phyloP scores from a whole-genome alignment of 2,113 vertebrate species.

The Alethe castanea region DNA sequence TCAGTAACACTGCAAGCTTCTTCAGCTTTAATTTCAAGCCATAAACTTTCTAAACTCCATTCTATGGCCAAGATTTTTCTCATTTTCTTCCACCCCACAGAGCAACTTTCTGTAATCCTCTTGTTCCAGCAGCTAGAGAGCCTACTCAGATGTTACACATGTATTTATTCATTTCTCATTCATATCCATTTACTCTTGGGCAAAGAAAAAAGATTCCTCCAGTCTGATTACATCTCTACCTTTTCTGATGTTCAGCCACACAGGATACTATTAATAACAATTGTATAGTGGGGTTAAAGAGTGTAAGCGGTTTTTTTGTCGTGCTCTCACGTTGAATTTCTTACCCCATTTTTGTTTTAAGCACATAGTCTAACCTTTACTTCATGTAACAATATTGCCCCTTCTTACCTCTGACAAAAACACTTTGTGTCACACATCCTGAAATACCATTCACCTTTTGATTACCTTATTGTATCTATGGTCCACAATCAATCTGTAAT shows the following conservation, averaged over 20 bases:
- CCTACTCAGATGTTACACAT: not conserved
- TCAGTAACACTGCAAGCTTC: not conserved
- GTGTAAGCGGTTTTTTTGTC: rapidly evolving
- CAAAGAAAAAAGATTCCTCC: not conserved
- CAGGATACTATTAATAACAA: not conserved
- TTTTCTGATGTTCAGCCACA: not conserved
- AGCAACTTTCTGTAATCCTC: not conserved
- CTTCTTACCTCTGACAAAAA: not conserved
- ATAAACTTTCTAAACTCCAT: not conserved
- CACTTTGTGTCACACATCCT: not conserved
- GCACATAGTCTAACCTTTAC: not conserved
- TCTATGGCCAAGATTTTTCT: not conserved
- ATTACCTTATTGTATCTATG: not conserved
- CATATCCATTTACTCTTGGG: not conserved
- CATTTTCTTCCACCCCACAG: not conserved
- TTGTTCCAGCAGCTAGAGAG: not conserved
- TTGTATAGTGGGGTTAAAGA: not conserved
- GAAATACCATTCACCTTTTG: not conserved
- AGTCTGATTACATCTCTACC: not conserved
- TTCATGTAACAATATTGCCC: not conserved
- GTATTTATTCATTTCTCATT: not conserved
- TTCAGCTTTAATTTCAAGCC: not conserved
- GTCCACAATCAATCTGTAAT: not conserved
- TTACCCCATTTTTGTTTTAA: not conserved
- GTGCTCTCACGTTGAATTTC: not conserved